Conservation (phyloP, 2,113 vertebrate species). For the Phrynosoma blainvillii region DNA sequence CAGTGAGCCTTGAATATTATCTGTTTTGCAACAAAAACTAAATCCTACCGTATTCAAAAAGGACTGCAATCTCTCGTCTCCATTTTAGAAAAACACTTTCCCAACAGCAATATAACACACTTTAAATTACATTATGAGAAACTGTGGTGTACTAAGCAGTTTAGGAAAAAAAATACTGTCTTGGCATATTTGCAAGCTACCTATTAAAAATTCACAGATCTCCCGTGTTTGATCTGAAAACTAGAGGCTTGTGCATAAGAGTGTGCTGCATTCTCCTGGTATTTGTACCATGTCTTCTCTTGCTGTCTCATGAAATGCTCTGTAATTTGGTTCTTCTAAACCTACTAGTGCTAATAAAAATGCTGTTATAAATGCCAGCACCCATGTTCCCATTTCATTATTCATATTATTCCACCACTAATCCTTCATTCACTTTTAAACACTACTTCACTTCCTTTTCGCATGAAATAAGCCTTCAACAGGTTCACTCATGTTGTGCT, state of each 20-base stretch:
- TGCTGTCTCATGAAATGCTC: conserved; percentile 29
- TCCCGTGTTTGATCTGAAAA: conserved; percentile 56
- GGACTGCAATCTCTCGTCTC: background rate
- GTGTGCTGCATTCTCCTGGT: conserved; percentile 1
- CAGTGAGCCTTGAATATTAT: background rate
- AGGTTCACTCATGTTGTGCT: conserved; percentile 58
- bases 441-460: conserved; percentile 52
- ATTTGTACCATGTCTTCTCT: conserved; percentile 43
- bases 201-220: conserved; percentile 11
- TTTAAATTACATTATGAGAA: background rate
- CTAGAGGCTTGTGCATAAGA: conserved; percentile 10
- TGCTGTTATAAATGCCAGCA: conserved; percentile 30
- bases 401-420: conserved; percentile 51
- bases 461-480: conserved; percentile 44
- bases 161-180: conserved; percentile 30
- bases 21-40: background rate
- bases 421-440: conserved; percentile 64
- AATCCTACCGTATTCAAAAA: background rate
- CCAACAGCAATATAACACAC: background rate
- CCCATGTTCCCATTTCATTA: conserved; percentile 1
- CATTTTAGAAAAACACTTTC: background rate
- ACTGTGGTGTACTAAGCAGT: conserved; percentile 36
- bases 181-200: background rate
- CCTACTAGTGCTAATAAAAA: conserved; percentile 52
- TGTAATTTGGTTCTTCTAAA: conserved; percentile 40